Evolutionary conservation across 2,888 invertebrate species (phyloP), one percentile per base, ranked within the genome.

Genomic region (Nomada fabriciana): DNA sequence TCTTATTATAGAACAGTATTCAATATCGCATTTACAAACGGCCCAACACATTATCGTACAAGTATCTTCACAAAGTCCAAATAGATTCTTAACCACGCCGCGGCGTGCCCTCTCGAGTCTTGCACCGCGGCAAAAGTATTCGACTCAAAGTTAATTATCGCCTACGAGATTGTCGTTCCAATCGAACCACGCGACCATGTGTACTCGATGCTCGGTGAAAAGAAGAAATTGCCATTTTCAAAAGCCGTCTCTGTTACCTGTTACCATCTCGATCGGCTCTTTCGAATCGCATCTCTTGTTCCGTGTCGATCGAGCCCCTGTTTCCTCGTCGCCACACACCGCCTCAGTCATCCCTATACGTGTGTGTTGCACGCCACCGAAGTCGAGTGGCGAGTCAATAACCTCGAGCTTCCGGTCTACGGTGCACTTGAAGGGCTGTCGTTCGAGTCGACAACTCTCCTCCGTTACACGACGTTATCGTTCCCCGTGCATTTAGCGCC

Each of bases 301-400:
- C 63, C 61, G 65, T 73, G 76, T 59, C 69, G 59, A 57, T 29
- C 42, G 64, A 29, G 76, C 63, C n/a, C 20, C 47, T 61, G 59
- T 86, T 76, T 76, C 76, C 64, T 81, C 70, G 78, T 60, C 61
- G 59, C 57, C 25, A 3, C 43, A 80, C 76, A 81, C 77, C 73
- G 42, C 71, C 59, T 43, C 59, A 61, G 47, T 53, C 52, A 64
- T 43, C 11, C 36, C 43, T 10, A 36, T 70, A 57, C 79, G 77
- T 83, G 86, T 80, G 85, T 83, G 88, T 87, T 80, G 84, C 76
- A 70, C 86, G 86, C 86, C 87, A 83, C 85, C 88, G 89, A 72
- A 76, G 90, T 91, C 88, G 91, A 93, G 92, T 92, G 92, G 91
- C 91, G 91, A 93, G 92, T 93, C 93, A 93, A 93, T 93, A 92